Base-by-base conservation (phyloP, 2,113 vertebrate species). In the Vulpes ferrilata region DNA sequence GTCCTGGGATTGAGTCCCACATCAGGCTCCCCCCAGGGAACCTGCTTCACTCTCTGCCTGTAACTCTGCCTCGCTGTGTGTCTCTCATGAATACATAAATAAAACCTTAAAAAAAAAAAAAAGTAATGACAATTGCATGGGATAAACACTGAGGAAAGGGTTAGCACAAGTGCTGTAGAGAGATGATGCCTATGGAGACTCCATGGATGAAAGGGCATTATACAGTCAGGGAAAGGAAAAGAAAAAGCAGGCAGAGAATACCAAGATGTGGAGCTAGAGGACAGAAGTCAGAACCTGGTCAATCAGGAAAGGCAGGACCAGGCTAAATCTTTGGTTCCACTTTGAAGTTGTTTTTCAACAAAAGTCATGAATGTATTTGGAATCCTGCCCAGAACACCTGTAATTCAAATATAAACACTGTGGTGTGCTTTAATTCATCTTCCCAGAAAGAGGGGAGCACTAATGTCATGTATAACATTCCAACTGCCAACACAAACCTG, bases 341-440 rank as follows among this genome's bases (percentile, higher is more conserved):
- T 27, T 82, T 38, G 51, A 69, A 20, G n/a, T 3, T 88, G 59
- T 85, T 93, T 74, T 60, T 22, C 25, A 82, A n/a, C 32, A 53
- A 64, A 32, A 62, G 23, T 64, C 20, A 13, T 0, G 27, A 38
- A 7, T 22, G 22, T 65, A 5, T 25, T 43, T 84, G 87, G 60
- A 92, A 43, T 60, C 85, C 65, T 9, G 43, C 43, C 90, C 79
- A 65, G 82, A 62, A 27, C 88, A 96, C 83, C 96, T 92, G 86
- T 48, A 57, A 22, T 1, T 32, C 71, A 85, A n/a, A 57, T 0
- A 8, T 71, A 89, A 94, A 94, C 4, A 69, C 30, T 12, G 16
- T 48, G 9, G 1, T 22, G 16, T 0, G 62, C 1, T 12, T 89
- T 43, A n/a, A 51, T 55, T 73, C 55, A 10, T 4, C 30, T 79